Evolutionary conservation across 2,797 vertebrate species (phyloP), one percentile per base, ranked within the genome.

Genomic region (Myiothlypis coronata): DNA sequence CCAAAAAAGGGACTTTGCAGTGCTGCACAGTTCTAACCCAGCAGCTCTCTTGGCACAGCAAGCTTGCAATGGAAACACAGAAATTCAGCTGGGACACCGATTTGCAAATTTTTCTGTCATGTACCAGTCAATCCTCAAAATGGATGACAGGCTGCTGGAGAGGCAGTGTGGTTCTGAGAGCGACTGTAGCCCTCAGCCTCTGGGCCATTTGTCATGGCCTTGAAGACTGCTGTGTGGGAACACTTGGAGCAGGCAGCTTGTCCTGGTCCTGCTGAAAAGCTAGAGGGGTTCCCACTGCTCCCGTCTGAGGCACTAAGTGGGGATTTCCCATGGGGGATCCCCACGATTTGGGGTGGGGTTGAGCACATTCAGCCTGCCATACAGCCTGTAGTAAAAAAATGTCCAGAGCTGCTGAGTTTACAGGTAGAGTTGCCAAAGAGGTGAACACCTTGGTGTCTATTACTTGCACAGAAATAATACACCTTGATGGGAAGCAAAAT

Each of bases 301-400:
- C 69, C 0, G 0, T 70, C 41, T 0, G 5, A 81, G 68, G 32
- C n/a, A 8, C 13, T 26, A 0, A 28, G 14, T 64, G 20, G 24
- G 12, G 27, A 44, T 87, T 86, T 83, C 32, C 69, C 23, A 8
- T 6, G 27, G 9, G 43, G 2, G 10, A 37, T 37, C 39, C 50
- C 7, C 43, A 47, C 1, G 0, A 5, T 72, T 65, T 55, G 39
- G 24, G 8, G 5, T 70, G 19, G 19, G 6, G 3, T 60, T 39
- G 30, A 50, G 18, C n/a, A 41, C 8, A 27, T 23, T 9, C 17
- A 46, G 30, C 26, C 59, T 26, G 7, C 46, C 23, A 21, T 72
- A 23, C 34, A 52, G 9, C 41, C 44, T 50, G 26, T 20, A 41
- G 43, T 27, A 37, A 52, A 57, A 43, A 69, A 17, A 2, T 7